Evolutionary conservation across 2,113 vertebrate species (phyloP).

Genomic region (Climacteris rufus): DNA sequence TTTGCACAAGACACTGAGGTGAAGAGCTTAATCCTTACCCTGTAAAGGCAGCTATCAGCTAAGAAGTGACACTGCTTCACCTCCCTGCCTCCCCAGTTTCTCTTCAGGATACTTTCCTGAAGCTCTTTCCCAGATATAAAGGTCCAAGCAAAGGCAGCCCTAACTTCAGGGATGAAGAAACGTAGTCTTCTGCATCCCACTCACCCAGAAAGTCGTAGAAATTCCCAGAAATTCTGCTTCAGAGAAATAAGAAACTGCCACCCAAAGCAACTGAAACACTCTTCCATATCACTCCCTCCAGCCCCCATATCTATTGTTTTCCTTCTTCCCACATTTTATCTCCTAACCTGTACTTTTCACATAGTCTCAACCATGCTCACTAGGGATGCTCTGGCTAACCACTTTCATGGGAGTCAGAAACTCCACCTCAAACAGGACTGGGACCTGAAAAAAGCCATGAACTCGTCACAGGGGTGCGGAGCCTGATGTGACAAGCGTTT

Average conservation of each 20-base stretch:
- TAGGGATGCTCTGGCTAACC: not conserved
- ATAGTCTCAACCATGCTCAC: not conserved
- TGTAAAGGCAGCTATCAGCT: not conserved
- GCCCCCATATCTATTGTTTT: not conserved
- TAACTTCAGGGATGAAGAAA: not conserved
- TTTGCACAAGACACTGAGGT: not conserved
- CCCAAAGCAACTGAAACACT: not conserved
- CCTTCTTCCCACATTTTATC: not conserved
- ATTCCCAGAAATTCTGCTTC: not conserved
- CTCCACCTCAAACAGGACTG: not conserved
- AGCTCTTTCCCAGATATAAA: not conserved
- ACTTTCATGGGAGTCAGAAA: not conserved
- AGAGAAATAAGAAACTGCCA: not conserved
- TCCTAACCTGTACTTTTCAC: not conserved
- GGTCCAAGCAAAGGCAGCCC: not conserved
- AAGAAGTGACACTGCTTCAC: not conserved
- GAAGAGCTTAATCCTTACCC: not conserved
- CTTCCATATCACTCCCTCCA: not conserved
- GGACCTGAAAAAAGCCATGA: not conserved
- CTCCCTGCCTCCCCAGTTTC: rapidly evolving
- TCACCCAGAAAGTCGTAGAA: not conserved
- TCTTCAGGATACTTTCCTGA: not conserved
- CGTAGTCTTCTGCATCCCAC: not conserved
- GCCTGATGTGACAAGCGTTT: not conserved
- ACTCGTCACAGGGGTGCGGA: rapidly evolving